These are phyloP conservation scores for Eulacestoma nigropectus DNA, from an alignment of 2,113 vertebrate genomes.

Conservation along the genomic window DNA sequence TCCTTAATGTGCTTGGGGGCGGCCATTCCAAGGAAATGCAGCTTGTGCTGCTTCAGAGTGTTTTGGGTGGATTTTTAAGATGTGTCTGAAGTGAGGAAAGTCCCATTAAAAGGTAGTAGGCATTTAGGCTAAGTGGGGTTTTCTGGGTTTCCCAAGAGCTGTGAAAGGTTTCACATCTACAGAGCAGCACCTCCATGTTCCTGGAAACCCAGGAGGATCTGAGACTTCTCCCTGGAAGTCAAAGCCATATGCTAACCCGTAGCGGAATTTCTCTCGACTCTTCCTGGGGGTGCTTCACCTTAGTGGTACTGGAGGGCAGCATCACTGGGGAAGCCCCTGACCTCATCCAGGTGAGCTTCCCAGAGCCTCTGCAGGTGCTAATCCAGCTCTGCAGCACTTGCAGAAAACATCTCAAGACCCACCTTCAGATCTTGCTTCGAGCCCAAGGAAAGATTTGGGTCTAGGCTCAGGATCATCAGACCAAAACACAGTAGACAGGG, in stretches of 20 bases:
- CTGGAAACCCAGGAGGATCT: background rate
- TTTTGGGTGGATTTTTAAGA: background rate
- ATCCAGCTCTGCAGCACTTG: fast-evolving
- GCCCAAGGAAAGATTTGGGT: background rate
- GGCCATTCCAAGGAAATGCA: background rate
- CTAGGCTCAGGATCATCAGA: background rate
- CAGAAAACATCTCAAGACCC: background rate
- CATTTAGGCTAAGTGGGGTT: background rate
- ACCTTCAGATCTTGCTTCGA: background rate
- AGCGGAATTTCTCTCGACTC: background rate
- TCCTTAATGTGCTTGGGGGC: background rate
- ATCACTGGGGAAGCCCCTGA: background rate
- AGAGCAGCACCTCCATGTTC: background rate
- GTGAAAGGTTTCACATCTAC: background rate
- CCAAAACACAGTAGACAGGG: background rate
- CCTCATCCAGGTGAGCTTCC: background rate
- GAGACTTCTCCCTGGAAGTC: background rate
- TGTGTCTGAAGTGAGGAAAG: background rate
- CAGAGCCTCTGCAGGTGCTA: background rate
- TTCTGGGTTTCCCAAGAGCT: background rate
- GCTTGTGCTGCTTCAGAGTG: background rate
- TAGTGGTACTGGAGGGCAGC: background rate
- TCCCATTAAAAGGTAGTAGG: background rate
- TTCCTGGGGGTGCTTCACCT: background rate
- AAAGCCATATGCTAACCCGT: background rate